Base-by-base conservation (phyloP, 2,797 vertebrate genomes). In the Tokudaia muenninki region DNA sequence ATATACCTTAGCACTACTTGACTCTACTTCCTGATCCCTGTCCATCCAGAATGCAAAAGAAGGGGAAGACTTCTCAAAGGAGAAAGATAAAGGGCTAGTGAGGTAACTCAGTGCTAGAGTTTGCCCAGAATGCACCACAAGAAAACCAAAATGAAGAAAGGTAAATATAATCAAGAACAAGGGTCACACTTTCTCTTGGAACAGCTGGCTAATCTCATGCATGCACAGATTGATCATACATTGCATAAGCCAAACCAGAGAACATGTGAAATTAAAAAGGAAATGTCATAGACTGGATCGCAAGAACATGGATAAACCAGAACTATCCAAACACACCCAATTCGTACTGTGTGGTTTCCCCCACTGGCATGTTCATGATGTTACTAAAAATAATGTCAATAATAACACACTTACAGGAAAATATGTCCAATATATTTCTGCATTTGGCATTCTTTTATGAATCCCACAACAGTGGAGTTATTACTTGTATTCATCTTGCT, bases 401-500 rank as follows among this genome's bases (percentile, higher is more conserved):
- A 22, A 55, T 26, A n/a, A 44, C 19, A 37, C 21, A n/a, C 63
- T 22, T 17, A n/a, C 6, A 94, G 44, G 52, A 86, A 93, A 57
- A 72, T 1, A 14, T 26, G 14, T n/a, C 31, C 6, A 3, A 7
- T 2, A 1, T 31, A 52, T 87, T 78, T 94, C 77, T 44, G 41
- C 52, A 57, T n/a, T 26, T 59, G 65, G 34, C 52, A 82, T 59
- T 94, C 80, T 59, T 79, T 77, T 63, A 47, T 50, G 55, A 55
- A 95, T 52, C 59, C 72, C 17, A 2, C n/a, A 50, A 88, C 84
- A 31, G 1, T 22, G 22, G 50, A 41, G 26, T 79, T 87, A 87
- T 93, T 88, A 92, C 78, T 95, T 94, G n/a, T 80, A 83, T 89
- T 91, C 84, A 52, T 72, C 78, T 44, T 63, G 47, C 90, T 95